Evolutionary conservation across 2,888 invertebrate genomes (phyloP).

Genomic region (Ptilodon capucinus): DNA sequence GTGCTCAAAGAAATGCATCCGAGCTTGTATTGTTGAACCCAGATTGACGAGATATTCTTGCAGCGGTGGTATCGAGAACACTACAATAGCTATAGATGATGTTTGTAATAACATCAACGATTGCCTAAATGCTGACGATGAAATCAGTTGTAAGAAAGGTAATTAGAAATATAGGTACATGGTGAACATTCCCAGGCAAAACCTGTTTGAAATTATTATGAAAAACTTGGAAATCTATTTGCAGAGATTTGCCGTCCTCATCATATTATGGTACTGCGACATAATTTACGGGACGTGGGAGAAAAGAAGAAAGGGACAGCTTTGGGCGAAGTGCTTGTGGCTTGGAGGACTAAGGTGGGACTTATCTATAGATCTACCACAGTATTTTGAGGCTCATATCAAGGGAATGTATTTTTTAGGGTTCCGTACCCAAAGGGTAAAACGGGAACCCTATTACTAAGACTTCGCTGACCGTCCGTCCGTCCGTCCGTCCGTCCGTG

Average conservation of each 20-base stretch:
- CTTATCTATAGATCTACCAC: too few species aligned
- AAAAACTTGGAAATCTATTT: constrained; percentile 12
- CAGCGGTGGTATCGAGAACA: constrained; percentile 20
- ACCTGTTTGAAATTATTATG: too few species aligned
- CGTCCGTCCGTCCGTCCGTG: too few species aligned
- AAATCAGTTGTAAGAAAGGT: constrained; percentile 56
- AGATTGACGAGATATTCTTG: constrained; percentile 53
- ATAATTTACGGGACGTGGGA: constrained; percentile 42
- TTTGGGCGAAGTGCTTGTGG: constrained; percentile 46
- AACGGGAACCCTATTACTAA: too few species aligned
- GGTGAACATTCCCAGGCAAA: neutral
- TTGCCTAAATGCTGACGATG: constrained; percentile 61
- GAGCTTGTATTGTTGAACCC: constrained; percentile 51
- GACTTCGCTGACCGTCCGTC: too few species aligned
- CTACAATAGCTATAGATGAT: constrained; percentile 40
- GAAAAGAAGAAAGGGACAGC: constrained; percentile 38
- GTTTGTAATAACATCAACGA: constrained; percentile 58
- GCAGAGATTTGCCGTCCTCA: constrained; percentile 59
- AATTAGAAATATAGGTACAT: constrained; percentile 9
- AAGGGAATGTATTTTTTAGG: too few species aligned
- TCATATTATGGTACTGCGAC: constrained; percentile 50
- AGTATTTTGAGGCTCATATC: too few species aligned
- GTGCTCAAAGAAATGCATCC: constrained; percentile 51
- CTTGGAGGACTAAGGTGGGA: constrained; percentile 54
- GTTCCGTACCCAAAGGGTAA: too few species aligned